phyloP scores from a whole-genome alignment of 1,140 invertebrate genomes.

The Oreohelix idahoensis region DNA sequence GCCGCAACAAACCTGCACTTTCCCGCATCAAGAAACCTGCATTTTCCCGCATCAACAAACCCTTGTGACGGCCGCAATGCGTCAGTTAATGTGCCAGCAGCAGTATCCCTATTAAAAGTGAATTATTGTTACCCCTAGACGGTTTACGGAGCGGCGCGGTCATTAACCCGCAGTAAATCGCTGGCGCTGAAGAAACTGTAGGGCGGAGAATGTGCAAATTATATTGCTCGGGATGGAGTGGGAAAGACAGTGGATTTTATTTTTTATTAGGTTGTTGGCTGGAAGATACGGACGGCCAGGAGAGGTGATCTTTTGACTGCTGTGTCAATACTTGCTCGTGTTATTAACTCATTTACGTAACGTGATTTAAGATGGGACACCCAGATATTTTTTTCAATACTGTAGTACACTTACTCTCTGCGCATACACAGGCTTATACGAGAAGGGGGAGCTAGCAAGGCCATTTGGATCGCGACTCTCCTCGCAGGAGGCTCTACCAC shows the following conservation, averaged over 20 bases:
- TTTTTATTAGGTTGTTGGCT: background rate
- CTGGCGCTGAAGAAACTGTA: background rate
- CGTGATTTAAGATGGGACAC: too few relatives aligned
- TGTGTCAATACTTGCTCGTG: background rate
- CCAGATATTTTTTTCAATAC: too few relatives aligned
- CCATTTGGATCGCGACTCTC: too few relatives aligned
- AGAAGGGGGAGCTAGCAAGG: too few relatives aligned
- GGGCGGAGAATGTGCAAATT: constrained; percentile 7
- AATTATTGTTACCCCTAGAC: background rate
- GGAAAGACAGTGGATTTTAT: background rate
- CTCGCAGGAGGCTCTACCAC: too few relatives aligned
- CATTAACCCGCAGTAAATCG: constrained; percentile 12
- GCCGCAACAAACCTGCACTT: background rate
- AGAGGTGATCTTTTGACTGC: background rate
- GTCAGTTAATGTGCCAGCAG: background rate
- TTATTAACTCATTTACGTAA: background rate
- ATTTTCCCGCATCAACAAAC: constrained; percentile 4
- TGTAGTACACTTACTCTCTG: too few relatives aligned
- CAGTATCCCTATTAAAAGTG: constrained; percentile 1
- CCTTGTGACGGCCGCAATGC: background rate
- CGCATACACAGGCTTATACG: too few relatives aligned
- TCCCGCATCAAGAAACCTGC: background rate
- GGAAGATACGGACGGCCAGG: background rate
- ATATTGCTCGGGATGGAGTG: background rate
- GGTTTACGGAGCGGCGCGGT: background rate